Conservation (phyloP, 2,113 vertebrate genomes). For the Pithys albifrons region DNA sequence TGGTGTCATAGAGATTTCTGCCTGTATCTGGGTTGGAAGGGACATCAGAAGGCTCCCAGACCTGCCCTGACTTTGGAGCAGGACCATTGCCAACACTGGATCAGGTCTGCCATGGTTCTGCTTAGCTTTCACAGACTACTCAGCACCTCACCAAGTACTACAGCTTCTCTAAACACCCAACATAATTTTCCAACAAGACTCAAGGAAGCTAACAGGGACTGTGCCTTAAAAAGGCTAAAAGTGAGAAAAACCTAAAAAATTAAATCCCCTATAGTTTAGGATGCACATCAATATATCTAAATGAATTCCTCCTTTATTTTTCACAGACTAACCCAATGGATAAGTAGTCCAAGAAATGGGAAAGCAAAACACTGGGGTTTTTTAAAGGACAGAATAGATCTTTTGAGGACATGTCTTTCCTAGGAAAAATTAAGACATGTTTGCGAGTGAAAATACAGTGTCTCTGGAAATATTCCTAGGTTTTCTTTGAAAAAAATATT, state of each 20-base stretch:
- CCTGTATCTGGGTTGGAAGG: neutral
- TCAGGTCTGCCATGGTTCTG: neutral
- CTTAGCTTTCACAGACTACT: neutral
- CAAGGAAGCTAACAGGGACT: neutral
- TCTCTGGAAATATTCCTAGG: neutral
- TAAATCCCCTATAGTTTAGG: neutral
- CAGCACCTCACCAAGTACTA: neutral
- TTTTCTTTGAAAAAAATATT: neutral
- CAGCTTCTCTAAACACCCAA: neutral
- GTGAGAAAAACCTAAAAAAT: neutral
- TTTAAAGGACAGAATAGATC: neutral
- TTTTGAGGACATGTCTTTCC: neutral
- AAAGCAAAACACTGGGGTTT: neutral
- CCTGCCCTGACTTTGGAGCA: neutral
- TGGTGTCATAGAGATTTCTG: neutral
- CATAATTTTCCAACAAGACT: neutral
- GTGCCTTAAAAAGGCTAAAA: neutral
- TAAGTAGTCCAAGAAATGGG: neutral
- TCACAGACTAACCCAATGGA: neutral
- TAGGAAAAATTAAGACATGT: neutral
- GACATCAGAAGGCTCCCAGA: neutral
- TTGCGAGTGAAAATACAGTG: neutral
- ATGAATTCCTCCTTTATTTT: neutral
- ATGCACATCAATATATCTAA: neutral
- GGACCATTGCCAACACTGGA: neutral